Evolutionary conservation across 2,888 invertebrate genomes (phyloP), one percentile per base, ranked within the genome.

Genomic region (Muschampia plurimacula): DNA sequence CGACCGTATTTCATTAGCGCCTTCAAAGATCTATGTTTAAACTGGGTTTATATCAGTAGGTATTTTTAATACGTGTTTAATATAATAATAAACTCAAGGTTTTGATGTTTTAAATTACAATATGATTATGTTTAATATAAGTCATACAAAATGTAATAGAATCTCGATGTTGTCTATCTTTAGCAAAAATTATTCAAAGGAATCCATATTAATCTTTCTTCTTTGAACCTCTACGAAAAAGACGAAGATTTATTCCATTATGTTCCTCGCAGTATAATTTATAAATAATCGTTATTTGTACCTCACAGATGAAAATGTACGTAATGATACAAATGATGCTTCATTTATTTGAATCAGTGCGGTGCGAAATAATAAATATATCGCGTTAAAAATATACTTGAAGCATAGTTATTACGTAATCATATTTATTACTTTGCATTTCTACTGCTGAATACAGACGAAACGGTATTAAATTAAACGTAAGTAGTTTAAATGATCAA

Each of bases 211-310:
- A 39, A 22, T 7, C 67, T 55, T 67, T 67, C 9, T 66, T n/a
- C 57, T 67, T 57, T 57, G 41, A 67, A 57, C 41, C 44, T 28
- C 12, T 39, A 57, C 15, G 57, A 67, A 57, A 7, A 44, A 59
- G 13, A 41, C 15, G 41, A 57, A 67, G 55, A 57, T 57, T 41
- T 57, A 67, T 67, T 67, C 12, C 67, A 57, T 57, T 59, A 44
- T 15, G 57, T 57, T 67, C 8, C 36, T 67, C 15, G 28, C 41
- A 9, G 4, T 22, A 57, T 67, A 57, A 57, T 67, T 67, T 57
- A 67, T 67, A 57, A 57, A 67, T 67, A 57, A 57, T 67, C 32
- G 57, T 57, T 67, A 67, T 57, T 65, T 67, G 28, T 67, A 57
- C 28, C 52, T 57, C 36, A 15, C 39, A 22, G 67, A 67, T 57